Evolutionary conservation across 2,113 vertebrate species (phyloP).

Genomic region (Empidonax alnorum): DNA sequence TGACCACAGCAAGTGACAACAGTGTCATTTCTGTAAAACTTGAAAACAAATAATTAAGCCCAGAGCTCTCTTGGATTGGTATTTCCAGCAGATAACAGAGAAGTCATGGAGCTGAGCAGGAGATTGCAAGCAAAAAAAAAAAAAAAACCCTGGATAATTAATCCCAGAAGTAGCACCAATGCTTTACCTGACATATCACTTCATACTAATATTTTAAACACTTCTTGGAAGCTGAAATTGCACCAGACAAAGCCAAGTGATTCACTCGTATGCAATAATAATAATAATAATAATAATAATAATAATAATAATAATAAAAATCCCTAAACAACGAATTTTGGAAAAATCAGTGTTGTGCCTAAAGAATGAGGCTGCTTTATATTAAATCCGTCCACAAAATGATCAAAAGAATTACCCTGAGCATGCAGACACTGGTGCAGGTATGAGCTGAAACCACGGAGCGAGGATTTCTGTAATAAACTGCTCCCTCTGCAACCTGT

Average conservation of each 20-base stretch:
- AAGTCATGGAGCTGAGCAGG: background rate
- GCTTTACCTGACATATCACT: background rate
- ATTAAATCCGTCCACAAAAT: background rate
- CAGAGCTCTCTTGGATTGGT: background rate
- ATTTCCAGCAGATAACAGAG: background rate
- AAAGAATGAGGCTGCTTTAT: background rate
- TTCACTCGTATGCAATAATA: background rate
- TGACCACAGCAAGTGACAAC: background rate
- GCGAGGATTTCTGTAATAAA: background rate
- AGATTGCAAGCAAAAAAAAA: background rate
- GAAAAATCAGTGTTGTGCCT: background rate
- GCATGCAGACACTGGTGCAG: background rate
- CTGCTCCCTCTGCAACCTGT: background rate
- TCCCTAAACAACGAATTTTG: accelerated
- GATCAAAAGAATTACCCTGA: background rate
- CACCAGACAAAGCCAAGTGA: background rate
- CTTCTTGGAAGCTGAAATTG: background rate
- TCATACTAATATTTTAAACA: background rate
- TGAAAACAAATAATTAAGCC: background rate
- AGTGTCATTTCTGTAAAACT: background rate
- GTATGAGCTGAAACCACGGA: background rate
- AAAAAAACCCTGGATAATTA: background rate
- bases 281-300: too few relatives aligned
- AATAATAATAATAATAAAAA: background rate
- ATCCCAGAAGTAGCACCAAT: background rate